Evolutionary conservation across 2,113 vertebrate genomes (phyloP).

Genomic region (Trichechus manatus): DNA sequence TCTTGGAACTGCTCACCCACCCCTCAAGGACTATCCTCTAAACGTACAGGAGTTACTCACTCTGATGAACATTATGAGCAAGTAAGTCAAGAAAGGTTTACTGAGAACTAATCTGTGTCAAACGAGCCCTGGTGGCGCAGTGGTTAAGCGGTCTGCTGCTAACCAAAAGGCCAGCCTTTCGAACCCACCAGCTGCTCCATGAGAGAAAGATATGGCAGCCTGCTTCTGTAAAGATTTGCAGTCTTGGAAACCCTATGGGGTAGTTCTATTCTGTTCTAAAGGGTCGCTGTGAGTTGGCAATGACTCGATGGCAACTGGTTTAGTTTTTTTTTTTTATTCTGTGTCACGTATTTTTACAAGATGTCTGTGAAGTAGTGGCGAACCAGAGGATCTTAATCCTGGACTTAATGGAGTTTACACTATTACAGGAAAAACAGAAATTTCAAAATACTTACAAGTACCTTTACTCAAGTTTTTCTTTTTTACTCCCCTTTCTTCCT

Average conservation of each 20-base stretch:
- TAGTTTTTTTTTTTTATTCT: background rate
- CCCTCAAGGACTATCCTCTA: background rate
- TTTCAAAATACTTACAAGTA: background rate
- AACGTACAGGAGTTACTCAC: background rate
- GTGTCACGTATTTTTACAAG: background rate
- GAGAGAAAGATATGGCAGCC: background rate
- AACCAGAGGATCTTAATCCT: background rate
- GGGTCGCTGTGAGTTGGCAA: no score
- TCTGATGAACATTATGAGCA: conserved; percentile 23
- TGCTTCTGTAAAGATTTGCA: background rate
- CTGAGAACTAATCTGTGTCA: background rate
- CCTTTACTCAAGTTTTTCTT: background rate
- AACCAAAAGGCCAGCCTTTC: background rate
- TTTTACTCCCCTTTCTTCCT: background rate
- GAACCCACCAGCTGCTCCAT: background rate
- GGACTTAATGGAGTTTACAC: background rate
- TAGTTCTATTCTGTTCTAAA: background rate
- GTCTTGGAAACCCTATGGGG: background rate
- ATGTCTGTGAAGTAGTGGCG: background rate
- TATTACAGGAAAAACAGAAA: conserved; percentile 9
- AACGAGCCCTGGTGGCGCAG: background rate
- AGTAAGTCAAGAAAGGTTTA: background rate
- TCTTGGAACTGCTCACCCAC: background rate
- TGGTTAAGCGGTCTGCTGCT: background rate
- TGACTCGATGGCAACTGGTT: no score